phyloP scores from a whole-genome alignment of 2,888 invertebrate species.

The Dione vanillae region DNA sequence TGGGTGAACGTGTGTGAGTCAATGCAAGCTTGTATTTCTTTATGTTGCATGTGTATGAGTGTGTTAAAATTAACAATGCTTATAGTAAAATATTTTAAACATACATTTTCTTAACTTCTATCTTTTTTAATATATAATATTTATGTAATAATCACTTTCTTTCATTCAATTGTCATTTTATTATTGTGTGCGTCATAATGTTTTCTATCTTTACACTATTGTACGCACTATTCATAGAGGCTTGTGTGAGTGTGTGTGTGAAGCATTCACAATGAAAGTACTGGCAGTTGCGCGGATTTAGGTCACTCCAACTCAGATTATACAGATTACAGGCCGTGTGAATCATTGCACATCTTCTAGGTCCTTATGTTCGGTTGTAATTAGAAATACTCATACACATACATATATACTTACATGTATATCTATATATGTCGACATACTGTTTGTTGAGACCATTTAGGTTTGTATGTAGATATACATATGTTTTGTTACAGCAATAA shows the following conservation, averaged over 20 bases:
- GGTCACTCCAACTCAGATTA: conserved; percentile 83
- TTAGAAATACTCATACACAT: conserved; percentile 8
- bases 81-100: not conserved
- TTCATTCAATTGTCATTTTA: not conserved
- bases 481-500: conserved; percentile 4
- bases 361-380: conserved; percentile 25
- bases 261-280: conserved; percentile 83
- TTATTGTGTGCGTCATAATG: conserved; percentile 24
- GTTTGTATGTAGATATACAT: not conserved
- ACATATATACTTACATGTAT: not conserved
- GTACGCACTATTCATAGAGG: conserved; percentile 52
- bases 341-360: conserved; percentile 78
- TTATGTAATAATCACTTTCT: not conserved
- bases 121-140: conserved; percentile 5
- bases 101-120: not conserved
- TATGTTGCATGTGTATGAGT: not conserved
- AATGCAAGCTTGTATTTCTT: conserved; percentile 4
- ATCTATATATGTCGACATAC: conserved; percentile 6
- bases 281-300: conserved; percentile 80
- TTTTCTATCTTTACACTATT: not conserved
- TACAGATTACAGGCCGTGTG: conserved; percentile 81
- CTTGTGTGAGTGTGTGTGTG: conserved; percentile 64
- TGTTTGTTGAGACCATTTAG: conserved; percentile 20
- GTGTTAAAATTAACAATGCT: not conserved
- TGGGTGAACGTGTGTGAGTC: conserved; percentile 30